Conservation (phyloP, 1,140 invertebrate species). For the Nasonia vitripennis region DNA sequence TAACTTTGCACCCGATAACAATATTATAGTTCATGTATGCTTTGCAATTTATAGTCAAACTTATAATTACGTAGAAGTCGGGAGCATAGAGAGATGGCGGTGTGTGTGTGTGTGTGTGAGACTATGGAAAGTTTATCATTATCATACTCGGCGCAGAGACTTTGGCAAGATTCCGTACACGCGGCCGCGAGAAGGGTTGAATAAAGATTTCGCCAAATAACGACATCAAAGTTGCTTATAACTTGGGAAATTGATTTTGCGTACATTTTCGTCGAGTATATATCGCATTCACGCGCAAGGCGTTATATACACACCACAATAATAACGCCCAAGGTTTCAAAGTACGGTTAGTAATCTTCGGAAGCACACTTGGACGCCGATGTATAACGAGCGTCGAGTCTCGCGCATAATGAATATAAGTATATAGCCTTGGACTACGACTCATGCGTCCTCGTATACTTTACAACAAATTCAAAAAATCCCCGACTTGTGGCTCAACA, state of each 20-base stretch:
- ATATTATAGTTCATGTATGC: constrained; percentile 3
- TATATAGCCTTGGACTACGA: background rate
- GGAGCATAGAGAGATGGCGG: background rate
- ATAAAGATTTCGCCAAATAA: background rate
- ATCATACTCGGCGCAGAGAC: background rate
- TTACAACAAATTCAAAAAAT: background rate
- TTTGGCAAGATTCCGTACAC: background rate
- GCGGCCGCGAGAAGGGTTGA: background rate
- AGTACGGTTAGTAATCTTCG: background rate
- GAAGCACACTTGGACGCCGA: background rate
- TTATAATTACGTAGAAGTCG: constrained; percentile 7
- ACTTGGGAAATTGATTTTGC: background rate
- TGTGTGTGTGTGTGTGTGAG: background rate
- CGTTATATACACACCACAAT: background rate
- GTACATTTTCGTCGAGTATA: too few species aligned
- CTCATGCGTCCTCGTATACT: background rate
- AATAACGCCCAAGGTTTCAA: background rate
- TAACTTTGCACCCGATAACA: constrained; percentile 19
- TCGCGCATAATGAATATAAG: too few species aligned
- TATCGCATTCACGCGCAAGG: background rate
- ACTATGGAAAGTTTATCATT: constrained; percentile 17
- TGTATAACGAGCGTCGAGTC: background rate
- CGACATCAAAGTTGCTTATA: background rate
- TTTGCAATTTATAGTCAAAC: constrained; percentile 32
- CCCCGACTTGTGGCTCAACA: too few species aligned